Evolutionary conservation across 2,888 invertebrate genomes (phyloP).

Genomic region (Hirtodrosophila histrioides): DNA sequence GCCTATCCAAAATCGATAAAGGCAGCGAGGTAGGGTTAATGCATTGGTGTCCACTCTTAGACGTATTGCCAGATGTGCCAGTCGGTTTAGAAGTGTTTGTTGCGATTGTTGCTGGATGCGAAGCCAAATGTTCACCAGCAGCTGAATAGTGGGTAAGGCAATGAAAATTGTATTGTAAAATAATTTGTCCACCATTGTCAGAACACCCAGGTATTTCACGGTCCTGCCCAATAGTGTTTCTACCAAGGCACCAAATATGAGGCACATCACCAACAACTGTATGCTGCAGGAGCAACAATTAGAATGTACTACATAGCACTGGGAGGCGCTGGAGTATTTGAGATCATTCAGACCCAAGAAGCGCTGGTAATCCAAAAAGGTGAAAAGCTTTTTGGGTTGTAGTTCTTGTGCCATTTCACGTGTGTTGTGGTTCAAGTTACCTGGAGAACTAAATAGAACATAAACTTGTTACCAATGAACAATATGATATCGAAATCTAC

Average conservation of each 20-base stretch:
- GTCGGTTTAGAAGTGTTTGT: background rate
- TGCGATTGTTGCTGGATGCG: conserved; percentile 2
- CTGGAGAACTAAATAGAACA: too few relatives aligned
- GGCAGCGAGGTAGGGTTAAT: background rate
- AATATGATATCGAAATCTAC: background rate
- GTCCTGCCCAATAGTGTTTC: too few relatives aligned
- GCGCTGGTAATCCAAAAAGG: background rate
- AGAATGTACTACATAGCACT: conserved; percentile 1
- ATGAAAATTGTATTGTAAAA: background rate
- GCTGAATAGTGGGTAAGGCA: background rate
- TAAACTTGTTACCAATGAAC: background rate
- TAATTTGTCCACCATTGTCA: background rate
- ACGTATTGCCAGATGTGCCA: background rate
- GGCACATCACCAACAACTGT: background rate
- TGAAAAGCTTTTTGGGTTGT: too few relatives aligned
- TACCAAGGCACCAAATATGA: background rate
- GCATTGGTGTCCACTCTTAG: conserved; percentile 1
- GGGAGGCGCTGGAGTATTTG: background rate
- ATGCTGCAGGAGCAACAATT: background rate
- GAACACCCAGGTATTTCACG: background rate
- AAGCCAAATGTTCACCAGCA: conserved; percentile 1
- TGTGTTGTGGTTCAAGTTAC: too few relatives aligned
- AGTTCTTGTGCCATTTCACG: too few relatives aligned
- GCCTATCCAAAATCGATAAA: conserved; percentile 3
- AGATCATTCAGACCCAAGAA: conserved; percentile 3